phyloP scores from a whole-genome alignment of 2,113 vertebrate species.

The Coturnix japonica region DNA sequence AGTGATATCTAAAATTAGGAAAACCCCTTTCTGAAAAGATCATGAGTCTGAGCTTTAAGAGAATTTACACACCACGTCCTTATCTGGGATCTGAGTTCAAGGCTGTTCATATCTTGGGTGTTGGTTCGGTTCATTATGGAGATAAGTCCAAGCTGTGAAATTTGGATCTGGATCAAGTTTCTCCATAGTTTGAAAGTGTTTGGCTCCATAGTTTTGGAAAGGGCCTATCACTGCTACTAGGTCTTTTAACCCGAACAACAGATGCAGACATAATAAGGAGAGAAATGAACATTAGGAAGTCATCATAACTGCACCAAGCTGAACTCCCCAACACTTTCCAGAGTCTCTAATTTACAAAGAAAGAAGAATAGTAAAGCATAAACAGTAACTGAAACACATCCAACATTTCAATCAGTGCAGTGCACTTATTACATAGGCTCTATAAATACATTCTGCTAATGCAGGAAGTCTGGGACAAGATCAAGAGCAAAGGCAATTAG shows the following conservation, averaged over 20 bases:
- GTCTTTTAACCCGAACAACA: neutral
- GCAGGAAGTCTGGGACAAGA: neutral
- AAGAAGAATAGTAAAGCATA: constrained; percentile 1
- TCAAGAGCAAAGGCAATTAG: neutral
- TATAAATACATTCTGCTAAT: neutral
- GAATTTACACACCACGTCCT: neutral
- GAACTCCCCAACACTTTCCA: neutral
- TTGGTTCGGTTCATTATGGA: constrained; percentile 16
- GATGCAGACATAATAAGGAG: neutral
- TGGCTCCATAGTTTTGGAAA: neutral
- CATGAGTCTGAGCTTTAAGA: neutral
- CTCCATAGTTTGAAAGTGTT: neutral
- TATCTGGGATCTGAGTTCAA: constrained; percentile 45
- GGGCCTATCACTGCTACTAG: neutral
- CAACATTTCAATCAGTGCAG: neutral
- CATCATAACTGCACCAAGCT: neutral
- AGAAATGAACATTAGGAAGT: neutral
- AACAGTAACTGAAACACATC: constrained; percentile 8
- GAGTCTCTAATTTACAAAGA: neutral
- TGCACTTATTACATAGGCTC: rapidly evolving
- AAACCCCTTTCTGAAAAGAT: neutral
- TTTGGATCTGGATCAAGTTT: constrained; percentile 41
- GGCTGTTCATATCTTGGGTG: neutral
- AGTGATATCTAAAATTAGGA: constrained; percentile 10
- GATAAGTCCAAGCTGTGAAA: constrained; percentile 38